phyloP scores from a whole-genome alignment of 2,888 invertebrate species.

The Ischnus inquisitorius region DNA sequence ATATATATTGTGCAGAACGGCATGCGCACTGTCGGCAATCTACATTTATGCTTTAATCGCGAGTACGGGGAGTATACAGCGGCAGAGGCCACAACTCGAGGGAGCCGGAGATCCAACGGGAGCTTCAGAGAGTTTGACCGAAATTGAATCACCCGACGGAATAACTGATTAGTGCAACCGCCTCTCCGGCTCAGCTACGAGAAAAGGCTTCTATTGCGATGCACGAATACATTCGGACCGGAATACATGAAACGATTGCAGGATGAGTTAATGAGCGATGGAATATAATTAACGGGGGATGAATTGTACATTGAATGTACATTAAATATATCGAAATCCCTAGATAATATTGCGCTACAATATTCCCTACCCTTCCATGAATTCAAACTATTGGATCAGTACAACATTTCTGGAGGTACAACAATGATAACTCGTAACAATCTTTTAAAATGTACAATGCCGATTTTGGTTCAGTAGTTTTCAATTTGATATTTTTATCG shows the following conservation, averaged over 20 bases:
- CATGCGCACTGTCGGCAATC: slow-evolving; percentile 38
- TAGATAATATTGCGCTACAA: too few species aligned
- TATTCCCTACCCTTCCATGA: too few species aligned
- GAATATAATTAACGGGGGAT: neutral
- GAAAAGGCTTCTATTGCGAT: too few species aligned
- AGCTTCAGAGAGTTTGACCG: slow-evolving; percentile 42
- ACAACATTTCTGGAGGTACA: too few species aligned
- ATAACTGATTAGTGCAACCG: slow-evolving; percentile 54
- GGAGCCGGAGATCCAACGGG: slow-evolving; percentile 12
- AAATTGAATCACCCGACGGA: slow-evolving; percentile 57
- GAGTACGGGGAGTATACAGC: slow-evolving; percentile 20
- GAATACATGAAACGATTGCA: neutral
- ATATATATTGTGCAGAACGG: neutral
- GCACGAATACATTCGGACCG: too few species aligned
- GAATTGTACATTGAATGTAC: too few species aligned
- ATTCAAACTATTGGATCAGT: too few species aligned
- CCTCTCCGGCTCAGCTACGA: neutral
- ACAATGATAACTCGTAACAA: too few species aligned
- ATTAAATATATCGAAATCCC: too few species aligned
- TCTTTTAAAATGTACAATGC: too few species aligned
- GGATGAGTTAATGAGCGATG: slow-evolving; percentile 25
- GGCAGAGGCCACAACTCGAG: slow-evolving; percentile 4
- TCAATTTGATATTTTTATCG: too few species aligned
- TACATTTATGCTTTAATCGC: slow-evolving; percentile 60
- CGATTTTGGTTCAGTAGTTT: too few species aligned